Base-by-base conservation (phyloP, 2,113 vertebrate genomes). In the Perca schrenkii region DNA sequence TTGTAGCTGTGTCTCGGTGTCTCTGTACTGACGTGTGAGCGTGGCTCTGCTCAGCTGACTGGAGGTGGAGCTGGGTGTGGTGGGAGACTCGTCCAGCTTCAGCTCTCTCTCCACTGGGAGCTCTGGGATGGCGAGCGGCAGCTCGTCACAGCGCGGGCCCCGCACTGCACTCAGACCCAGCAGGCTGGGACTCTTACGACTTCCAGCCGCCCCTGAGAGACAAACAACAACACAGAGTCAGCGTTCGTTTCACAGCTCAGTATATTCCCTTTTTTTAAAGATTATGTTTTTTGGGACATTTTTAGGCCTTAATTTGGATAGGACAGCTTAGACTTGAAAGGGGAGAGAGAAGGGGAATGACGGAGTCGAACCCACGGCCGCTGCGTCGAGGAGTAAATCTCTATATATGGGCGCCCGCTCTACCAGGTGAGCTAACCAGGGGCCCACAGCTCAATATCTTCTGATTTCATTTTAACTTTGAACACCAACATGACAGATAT, bases 71-170 rank as follows among this genome's bases (percentile, higher is more conserved):
- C 95, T 92, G 0, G 95, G 94, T 0, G 95, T 93, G 68, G 92
- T 92, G 69, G 96, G 91, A 12, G 93, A 94, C 83, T 96, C 96
- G 1, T 97, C 96, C 78, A 97, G 92, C 74, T 93, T 96, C 76
- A 96, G 94, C 74, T 96, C 96, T n/a, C 93, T 94, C 91, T 98
- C 96, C 89, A 96, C 64, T 0, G 96, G 96, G 78, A 95, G 96
- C 36, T 97, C 97, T 1, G 95, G 94, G 46, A 97, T 95, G 83
- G 96, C 92, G 43, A 96, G 91, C 0, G 97, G 94, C 36, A 95
- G 85, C 31, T 97, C 96, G 3, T 99, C 98, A 25, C 93, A 81
- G 64, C 7, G 94, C 2, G 61, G 94, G 78, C 72, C 96, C 72
- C 86, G 95, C 92, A 82, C 86, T 21, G 57, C 92, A 72, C 84